phyloP scores from a whole-genome alignment of 2,888 invertebrate species.

The Tolmerus cingulatus region DNA sequence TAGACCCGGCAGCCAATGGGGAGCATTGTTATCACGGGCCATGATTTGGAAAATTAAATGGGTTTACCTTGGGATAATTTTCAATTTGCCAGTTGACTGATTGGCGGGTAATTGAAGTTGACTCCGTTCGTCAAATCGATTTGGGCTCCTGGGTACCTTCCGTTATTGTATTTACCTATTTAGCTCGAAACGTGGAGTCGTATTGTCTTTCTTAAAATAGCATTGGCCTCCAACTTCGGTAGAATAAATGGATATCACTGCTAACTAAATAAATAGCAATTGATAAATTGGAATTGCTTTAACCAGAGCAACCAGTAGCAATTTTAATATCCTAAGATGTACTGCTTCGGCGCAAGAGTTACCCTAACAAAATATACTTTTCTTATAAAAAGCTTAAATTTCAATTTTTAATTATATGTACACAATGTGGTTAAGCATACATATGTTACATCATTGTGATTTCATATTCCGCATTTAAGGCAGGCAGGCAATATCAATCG shows the following conservation, averaged over 20 bases:
- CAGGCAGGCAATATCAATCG: neutral
- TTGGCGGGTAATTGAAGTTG: conserved; percentile 21
- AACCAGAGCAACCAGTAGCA: neutral
- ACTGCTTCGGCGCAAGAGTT: neutral
- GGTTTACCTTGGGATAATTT: conserved; percentile 48
- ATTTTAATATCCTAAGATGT: neutral
- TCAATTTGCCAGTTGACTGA: conserved; percentile 47
- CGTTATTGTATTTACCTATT: neutral
- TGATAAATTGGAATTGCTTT: neutral
- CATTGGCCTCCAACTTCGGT: neutral
- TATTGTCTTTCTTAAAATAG: neutral
- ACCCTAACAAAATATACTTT: too few species aligned
- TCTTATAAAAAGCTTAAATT: too few species aligned
- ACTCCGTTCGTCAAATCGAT: neutral
- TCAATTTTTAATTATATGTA: too few species aligned
- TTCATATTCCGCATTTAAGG: too few species aligned
- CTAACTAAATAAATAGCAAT: neutral
- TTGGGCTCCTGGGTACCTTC: neutral
- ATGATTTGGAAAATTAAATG: conserved; percentile 42
- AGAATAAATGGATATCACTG: neutral
- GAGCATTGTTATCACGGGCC: conserved; percentile 29
- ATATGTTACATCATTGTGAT: too few species aligned
- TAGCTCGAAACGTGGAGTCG: neutral
- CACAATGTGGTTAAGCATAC: too few species aligned
- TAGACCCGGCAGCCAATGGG: neutral